These are phyloP conservation scores for Diploscapter pachys DNA, from an alignment of 1,140 invertebrate genomes.

Conservation along the genomic window DNA sequence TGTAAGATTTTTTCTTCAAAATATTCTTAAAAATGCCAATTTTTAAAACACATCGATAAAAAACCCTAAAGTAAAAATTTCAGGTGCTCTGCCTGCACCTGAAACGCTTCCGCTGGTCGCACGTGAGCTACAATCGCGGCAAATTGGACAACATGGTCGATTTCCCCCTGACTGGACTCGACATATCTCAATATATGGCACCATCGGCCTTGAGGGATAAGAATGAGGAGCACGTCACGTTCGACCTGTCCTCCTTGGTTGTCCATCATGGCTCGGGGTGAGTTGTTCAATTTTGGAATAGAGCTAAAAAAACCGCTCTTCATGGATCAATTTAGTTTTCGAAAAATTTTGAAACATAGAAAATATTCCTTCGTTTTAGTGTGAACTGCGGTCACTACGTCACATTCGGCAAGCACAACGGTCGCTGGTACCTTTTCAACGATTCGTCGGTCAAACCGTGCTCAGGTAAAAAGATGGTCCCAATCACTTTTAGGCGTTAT, in stretches of 20 bases:
- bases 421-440: constrained; percentile 25
- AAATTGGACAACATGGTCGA: constrained; percentile 28
- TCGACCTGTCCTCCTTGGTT: constrained; percentile 22
- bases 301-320: no score
- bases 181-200: constrained; percentile 17
- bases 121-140: constrained; percentile 2
- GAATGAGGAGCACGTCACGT: background rate
- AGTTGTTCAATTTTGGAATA: background rate
- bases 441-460: constrained; percentile 15
- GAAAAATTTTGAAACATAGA: background rate
- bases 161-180: constrained; percentile 21
- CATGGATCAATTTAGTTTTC: no score
- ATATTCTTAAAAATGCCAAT: no score
- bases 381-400: constrained; percentile 25
- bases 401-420: constrained; percentile 9
- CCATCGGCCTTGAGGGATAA: no score
- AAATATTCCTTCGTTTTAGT: constrained; percentile 10
- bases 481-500: background rate
- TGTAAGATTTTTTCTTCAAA: constrained; percentile 7
- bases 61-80: background rate
- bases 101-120: constrained; percentile 28
- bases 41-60: no score
- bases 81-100: constrained; percentile 31
- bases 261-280: constrained; percentile 33
- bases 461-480: background rate